Evolutionary conservation across 2,888 invertebrate genomes (phyloP).

Genomic region (Argyresthia goedartella): DNA sequence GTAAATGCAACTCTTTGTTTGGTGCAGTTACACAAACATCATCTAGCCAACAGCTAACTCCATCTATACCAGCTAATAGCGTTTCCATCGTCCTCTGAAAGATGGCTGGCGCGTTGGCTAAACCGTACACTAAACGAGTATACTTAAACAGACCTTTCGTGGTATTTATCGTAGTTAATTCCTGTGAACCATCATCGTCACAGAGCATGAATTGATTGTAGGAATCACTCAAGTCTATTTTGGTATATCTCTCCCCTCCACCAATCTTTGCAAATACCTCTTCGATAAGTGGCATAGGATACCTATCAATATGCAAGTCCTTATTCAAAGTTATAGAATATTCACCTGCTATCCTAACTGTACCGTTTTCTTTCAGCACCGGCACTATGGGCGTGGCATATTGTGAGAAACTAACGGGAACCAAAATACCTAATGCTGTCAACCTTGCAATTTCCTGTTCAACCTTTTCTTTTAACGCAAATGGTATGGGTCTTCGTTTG

Average conservation of each 20-base stretch:
- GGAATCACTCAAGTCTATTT: not conserved
- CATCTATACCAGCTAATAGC: not conserved
- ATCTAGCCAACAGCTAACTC: constrained; percentile 1
- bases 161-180: constrained; percentile 12
- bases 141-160: constrained; percentile 14
- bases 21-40: constrained; percentile 12
- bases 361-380: not conserved
- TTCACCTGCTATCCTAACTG: not conserved
- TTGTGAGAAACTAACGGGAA: not conserved
- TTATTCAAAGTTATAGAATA: not conserved
- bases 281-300: not conserved
- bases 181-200: not conserved
- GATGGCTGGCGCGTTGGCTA: constrained; percentile 2
- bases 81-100: not conserved
- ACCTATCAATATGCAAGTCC: not conserved
- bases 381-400: not conserved
- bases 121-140: constrained; percentile 14
- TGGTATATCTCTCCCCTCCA: not conserved
- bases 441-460: not conserved
- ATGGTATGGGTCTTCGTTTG: constrained; percentile 11
- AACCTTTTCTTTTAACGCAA: too few species aligned
- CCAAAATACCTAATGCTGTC: not conserved
- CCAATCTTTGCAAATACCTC: not conserved
- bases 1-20: constrained; percentile 6
- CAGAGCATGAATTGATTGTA: not conserved